These are phyloP conservation scores for Plectropomus leopardus DNA, from an alignment of 2,113 vertebrate genomes.

Conservation along the genomic window DNA sequence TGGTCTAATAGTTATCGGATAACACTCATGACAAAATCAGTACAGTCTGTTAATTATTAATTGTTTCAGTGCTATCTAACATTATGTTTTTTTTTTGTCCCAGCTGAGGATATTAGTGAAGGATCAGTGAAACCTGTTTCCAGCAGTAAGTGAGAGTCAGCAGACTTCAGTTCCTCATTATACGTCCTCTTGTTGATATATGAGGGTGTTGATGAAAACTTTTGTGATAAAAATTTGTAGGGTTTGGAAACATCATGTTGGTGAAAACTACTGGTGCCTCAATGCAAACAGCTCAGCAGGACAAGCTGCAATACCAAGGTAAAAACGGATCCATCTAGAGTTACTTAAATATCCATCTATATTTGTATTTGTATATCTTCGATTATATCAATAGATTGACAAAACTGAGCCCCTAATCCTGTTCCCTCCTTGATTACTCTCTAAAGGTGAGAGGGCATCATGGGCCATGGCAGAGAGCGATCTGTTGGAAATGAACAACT, in stretches of 20 bases:
- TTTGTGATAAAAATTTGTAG: background rate
- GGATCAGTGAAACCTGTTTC: background rate
- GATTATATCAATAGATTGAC: background rate
- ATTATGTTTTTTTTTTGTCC: background rate
- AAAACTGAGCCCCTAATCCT: background rate
- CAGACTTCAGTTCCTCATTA: background rate
- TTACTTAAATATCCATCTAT: background rate
- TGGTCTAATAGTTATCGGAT: background rate
- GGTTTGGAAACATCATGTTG: background rate
- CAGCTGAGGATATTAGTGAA: background rate
- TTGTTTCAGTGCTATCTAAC: background rate
- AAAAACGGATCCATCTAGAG: background rate
- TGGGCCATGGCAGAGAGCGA: constrained; percentile 38
- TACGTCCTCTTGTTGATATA: background rate
- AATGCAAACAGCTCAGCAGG: background rate
- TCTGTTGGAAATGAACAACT: background rate
- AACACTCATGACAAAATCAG: background rate
- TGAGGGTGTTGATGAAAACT: background rate
- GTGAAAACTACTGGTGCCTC: constrained; percentile 20
- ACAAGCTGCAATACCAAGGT: background rate
- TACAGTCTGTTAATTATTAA: background rate
- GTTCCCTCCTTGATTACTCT: background rate
- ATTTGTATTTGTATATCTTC: too few relatives aligned
- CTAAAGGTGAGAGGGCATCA: background rate
- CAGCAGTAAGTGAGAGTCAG: constrained; percentile 1